Percentiles rank a stretch among this genome's conserved stretches.
phyloP scores from a whole-genome alignment of 2,113 vertebrate genomes.

The Promerops cafer region DNA sequence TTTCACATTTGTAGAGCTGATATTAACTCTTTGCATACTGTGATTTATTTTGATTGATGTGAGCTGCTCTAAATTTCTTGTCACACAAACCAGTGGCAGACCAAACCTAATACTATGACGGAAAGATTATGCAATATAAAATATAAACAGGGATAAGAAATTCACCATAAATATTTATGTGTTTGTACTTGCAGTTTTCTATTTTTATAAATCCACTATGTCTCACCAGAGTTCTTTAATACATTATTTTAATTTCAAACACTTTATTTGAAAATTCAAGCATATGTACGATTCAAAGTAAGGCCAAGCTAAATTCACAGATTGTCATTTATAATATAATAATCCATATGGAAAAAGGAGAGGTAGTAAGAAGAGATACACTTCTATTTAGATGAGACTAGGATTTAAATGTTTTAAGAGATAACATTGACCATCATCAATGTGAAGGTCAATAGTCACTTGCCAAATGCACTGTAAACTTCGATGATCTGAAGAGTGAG shows the following conservation, averaged over 20 bases:
- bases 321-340: not conserved
- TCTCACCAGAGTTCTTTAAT: conserved; percentile 16
- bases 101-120: not conserved
- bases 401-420: not conserved
- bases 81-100: not conserved
- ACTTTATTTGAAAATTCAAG: conserved; percentile 8
- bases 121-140: not conserved
- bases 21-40: not conserved
- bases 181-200: not conserved
- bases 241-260: conserved; percentile 39
- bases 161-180: conserved; percentile 38
- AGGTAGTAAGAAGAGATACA: not conserved
- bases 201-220: conserved; percentile 31
- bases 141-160: not conserved
- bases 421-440: not conserved
- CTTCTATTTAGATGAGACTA: not conserved
- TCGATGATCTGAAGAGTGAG: not conserved
- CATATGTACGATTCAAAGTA: not conserved
- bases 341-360: not conserved
- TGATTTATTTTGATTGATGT: not conserved
- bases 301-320: not conserved
- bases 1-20: not conserved
- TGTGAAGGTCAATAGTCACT: not conserved
- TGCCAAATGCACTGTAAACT: not conserved
- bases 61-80: not conserved